Evolutionary conservation across 2,113 vertebrate genomes (phyloP), one percentile per base, ranked within the genome.

Genomic region (Saimiri boliviensis): DNA sequence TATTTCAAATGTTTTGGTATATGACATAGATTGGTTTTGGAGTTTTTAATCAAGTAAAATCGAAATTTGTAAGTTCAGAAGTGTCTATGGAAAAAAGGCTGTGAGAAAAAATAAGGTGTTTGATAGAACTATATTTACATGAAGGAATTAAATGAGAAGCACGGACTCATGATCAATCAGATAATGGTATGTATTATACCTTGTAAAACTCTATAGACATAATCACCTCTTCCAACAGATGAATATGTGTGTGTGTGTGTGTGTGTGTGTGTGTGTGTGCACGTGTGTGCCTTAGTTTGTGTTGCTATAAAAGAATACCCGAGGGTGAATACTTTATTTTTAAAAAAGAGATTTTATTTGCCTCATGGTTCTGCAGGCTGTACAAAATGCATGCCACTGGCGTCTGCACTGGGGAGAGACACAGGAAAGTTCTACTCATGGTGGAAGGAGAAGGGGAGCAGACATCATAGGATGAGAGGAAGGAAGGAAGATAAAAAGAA

Each of bases 1-100:
- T 99, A 98, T 98, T 99, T 98, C 93, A 93, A 47, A 97, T 96
- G 98, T 96, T 98, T 98, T 98, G 97, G 96, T 98, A 98, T 96
- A 96, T 97, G 0, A 3, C 98, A 98, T 98, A 98, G 98, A 98
- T 97, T 96, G 87, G 80, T 96, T 98, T 99, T 97, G 37, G 74
- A 96, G 97, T 96, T 98, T 97, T 98, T 96, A 98, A 93, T 95
- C 95, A 98, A 98, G 96, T 85, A 56, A 98, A 98, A 98, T 92
- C 98, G 96, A 98, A 98, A 98, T 94, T 93, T 90, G 96, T 98
- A 97, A 97, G 94, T 98, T 98, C 96, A 99, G 97, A 98, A 98
- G 97, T 97, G 93, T 97, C 97, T 98, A 76, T 96, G 97, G 96
- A 98, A 98, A 97, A 96, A 99, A 95, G 98, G 97, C 97, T 93